A percentile compares a stretch with the other conserved stretches of the same genome.
These are phyloP conservation scores for Podotricha telesiphe DNA, from an alignment of 2,888 invertebrate species.

Conservation along the genomic window DNA sequence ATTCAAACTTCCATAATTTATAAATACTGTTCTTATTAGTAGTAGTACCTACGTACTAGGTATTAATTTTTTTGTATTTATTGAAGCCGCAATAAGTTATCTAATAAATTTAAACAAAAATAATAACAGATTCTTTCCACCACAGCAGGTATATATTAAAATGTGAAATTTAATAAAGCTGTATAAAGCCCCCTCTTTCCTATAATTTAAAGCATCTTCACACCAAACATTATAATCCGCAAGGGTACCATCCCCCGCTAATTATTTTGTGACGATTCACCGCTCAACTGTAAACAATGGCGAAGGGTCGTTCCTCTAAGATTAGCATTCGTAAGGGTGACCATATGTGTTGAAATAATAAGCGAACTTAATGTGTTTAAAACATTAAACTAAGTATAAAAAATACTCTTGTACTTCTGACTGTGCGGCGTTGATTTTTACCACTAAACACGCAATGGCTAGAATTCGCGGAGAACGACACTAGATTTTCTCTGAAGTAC, in stretches of 20 bases:
- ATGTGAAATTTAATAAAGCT: slow-evolving; percentile 14
- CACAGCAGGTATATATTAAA: slow-evolving; percentile 1
- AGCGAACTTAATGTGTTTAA: background rate
- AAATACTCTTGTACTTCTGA: too few species aligned
- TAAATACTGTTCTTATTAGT: too few species aligned
- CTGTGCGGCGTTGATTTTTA: too few species aligned
- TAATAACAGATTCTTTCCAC: background rate
- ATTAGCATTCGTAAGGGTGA: slow-evolving; percentile 36
- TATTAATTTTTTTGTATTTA: too few species aligned
- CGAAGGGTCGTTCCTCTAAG: slow-evolving; percentile 41
- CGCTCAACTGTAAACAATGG: slow-evolving; percentile 61
- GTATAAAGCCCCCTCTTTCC: slow-evolving; percentile 16
- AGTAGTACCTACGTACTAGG: too few species aligned
- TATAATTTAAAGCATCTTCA: slow-evolving; percentile 29
- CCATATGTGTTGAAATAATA: background rate
- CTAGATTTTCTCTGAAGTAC: too few species aligned
- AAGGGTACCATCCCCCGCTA: slow-evolving; percentile 52
- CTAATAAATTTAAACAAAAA: too few species aligned
- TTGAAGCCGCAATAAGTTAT: too few species aligned
- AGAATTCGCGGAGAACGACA: too few species aligned
- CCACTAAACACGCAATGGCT: too few species aligned
- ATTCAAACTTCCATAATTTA: too few species aligned
- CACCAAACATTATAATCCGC: slow-evolving; percentile 36
- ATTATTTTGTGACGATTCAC: slow-evolving; percentile 64
- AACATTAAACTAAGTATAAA: background rate